Evolutionary conservation across 2,797 vertebrate genomes (phyloP).

Genomic region (Cynopterus sphinx): DNA sequence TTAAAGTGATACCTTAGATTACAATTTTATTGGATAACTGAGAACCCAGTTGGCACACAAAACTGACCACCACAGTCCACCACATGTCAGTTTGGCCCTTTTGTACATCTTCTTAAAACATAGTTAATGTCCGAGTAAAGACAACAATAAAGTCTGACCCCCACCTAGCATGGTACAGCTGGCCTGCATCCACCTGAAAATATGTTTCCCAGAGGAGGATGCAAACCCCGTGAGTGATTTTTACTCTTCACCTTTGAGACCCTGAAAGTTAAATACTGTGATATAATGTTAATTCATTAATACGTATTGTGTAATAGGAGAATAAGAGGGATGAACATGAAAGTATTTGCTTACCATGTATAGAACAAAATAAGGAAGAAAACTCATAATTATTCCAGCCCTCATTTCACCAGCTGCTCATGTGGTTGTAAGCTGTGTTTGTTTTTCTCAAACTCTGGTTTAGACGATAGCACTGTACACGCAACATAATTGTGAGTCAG

Average conservation of each 20-base stretch:
- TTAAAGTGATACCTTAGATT: neutral
- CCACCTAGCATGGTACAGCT: rapidly evolving
- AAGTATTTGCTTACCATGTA: neutral
- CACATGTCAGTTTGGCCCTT: neutral
- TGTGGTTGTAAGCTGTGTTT: neutral
- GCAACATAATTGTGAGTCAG: neutral
- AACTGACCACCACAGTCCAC: neutral
- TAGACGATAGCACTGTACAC: too few species aligned
- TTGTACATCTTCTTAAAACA: neutral
- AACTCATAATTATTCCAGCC: neutral
- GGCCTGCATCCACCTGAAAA: neutral
- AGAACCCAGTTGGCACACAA: neutral
- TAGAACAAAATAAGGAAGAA: neutral
- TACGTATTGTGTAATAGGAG: neutral
- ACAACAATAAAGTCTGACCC: neutral
- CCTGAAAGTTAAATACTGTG: neutral
- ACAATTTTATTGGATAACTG: neutral
- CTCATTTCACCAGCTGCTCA: too few species aligned
- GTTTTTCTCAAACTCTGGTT: neutral
- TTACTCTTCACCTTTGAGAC: neutral
- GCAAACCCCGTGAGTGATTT: neutral
- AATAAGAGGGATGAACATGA: neutral
- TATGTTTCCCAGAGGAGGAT: neutral
- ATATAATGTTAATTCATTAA: neutral
- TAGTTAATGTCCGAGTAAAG: neutral